These are phyloP conservation scores for Dromaius novaehollandiae DNA, from an alignment of 2,113 vertebrate species.

Conservation along the genomic window DNA sequence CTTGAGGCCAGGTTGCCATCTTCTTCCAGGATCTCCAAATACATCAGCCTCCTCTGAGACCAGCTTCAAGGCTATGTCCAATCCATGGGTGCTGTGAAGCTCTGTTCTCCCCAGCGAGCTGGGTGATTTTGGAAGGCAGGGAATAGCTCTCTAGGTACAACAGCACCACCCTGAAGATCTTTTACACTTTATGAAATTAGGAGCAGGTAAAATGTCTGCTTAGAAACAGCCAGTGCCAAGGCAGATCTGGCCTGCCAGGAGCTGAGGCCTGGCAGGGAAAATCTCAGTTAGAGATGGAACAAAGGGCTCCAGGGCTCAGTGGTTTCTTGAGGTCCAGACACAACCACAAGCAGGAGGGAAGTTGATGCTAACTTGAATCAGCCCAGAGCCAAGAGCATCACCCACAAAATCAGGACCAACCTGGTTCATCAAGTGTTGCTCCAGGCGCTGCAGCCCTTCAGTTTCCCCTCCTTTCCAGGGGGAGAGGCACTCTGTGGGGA, in stretches of 20 bases:
- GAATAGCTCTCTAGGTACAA: neutral
- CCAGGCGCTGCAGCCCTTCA: slow-evolving; percentile 38
- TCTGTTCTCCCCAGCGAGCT: neutral
- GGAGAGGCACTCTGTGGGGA: neutral
- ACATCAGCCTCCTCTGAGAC: neutral
- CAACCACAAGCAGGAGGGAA: neutral
- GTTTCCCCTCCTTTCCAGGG: slow-evolving; percentile 70
- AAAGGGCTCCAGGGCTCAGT: neutral
- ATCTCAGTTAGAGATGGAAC: neutral
- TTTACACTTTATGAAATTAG: neutral
- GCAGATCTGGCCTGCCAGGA: neutral
- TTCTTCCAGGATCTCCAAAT: neutral
- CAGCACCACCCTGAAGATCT: neutral
- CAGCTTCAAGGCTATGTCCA: neutral
- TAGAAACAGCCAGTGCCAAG: neutral
- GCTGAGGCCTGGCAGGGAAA: neutral
- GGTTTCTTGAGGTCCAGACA: neutral
- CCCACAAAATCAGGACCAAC: neutral
- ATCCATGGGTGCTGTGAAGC: neutral
- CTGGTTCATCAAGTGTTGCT: slow-evolving; percentile 65
- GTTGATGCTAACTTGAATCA: neutral
- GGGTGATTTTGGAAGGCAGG: neutral
- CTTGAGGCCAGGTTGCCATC: neutral
- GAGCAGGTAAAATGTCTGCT: neutral
- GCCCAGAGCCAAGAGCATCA: neutral